Percentiles rank a stretch among this genome's conserved stretches.
phyloP scores from a whole-genome alignment of 2,113 vertebrate genomes.

The Zosterops borbonicus region DNA sequence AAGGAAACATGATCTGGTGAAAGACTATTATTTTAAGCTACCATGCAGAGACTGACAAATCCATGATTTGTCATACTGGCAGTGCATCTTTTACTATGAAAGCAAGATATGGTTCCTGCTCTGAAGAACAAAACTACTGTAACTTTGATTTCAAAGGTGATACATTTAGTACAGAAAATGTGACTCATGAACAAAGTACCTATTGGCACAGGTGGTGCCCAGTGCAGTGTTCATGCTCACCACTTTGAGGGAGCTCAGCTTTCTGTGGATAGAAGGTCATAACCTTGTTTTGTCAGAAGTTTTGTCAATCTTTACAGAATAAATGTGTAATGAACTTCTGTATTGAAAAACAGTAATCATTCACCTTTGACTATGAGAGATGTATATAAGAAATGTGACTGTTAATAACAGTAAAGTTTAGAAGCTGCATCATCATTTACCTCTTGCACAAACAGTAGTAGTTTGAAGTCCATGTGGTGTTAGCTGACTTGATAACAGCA shows the following conservation, averaged over 20 bases:
- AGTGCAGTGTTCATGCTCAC: not conserved
- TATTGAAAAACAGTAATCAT: not conserved
- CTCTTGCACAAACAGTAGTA: not conserved
- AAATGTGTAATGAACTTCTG: not conserved
- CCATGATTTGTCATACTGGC: not conserved
- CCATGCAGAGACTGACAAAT: not conserved
- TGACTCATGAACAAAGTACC: not conserved
- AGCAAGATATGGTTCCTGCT: not conserved
- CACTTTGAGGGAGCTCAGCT: not conserved
- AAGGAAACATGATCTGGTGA: not conserved
- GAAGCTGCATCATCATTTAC: not conserved
- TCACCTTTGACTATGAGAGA: not conserved
- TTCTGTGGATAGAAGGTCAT: not conserved
- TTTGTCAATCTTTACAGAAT: not conserved
- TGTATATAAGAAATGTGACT: not conserved
- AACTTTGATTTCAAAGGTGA: not conserved
- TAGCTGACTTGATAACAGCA: not conserved
- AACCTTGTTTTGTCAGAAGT: not conserved
- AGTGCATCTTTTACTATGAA: not conserved
- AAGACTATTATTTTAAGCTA: not conserved
- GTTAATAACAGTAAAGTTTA: not conserved
- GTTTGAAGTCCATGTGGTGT: not conserved
- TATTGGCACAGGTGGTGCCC: not conserved
- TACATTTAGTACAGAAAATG: not conserved
- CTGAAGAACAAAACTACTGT: not conserved